Conservation (phyloP, 2,797 vertebrate genomes). For the Lacerta bilineata region DNA sequence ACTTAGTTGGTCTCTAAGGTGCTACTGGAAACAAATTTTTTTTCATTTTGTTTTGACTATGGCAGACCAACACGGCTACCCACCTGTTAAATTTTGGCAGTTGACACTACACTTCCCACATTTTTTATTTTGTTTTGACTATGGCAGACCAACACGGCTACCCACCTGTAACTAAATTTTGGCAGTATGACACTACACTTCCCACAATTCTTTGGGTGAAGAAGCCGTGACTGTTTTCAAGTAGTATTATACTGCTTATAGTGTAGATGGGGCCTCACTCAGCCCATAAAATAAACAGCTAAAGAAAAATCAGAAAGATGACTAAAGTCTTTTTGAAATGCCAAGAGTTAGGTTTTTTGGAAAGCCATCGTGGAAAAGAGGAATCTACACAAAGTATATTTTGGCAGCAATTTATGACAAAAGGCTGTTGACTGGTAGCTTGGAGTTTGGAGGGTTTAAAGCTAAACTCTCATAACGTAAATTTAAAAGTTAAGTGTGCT, state of each 20-base stretch:
- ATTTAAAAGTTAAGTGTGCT: constrained; percentile 7
- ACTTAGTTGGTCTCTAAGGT: no score
- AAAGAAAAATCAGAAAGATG: background rate
- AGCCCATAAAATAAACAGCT: background rate
- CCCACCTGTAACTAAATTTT: background rate
- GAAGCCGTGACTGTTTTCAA: no score
- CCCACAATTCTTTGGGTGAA: no score
- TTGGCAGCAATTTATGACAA: constrained; percentile 13
- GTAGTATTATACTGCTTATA: no score
- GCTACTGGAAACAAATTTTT: no score
- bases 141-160: no score
- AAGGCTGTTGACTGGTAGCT: background rate
- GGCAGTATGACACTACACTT: no score
- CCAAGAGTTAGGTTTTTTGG: constrained; percentile 12
- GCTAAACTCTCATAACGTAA: constrained; percentile 5
- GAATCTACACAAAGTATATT: background rate
- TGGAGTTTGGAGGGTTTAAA: background rate
- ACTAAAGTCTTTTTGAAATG: background rate
- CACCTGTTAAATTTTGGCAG: no score
- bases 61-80: no score
- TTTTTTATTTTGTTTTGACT: no score
- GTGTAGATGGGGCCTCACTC: background rate
- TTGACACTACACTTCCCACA: no score
- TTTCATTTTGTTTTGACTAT: no score
- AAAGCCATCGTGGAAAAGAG: constrained; percentile 11